A percentile compares a stretch with the other conserved stretches of the same genome.
These are phyloP conservation scores for Myiotriccus ornatus DNA, from an alignment of 2,797 vertebrate species.

Conservation along the genomic window DNA sequence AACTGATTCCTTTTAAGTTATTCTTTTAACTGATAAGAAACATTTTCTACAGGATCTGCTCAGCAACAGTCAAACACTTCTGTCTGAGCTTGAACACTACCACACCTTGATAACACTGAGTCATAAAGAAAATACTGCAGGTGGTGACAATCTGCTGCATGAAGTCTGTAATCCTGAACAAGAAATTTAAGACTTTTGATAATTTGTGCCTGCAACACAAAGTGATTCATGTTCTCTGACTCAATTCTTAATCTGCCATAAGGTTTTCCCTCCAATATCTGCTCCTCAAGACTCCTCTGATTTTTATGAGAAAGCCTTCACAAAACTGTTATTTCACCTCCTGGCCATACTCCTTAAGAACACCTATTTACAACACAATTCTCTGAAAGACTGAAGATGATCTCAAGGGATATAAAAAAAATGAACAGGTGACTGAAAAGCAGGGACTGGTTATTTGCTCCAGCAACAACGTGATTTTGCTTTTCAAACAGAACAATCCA, in stretches of 20 bases:
- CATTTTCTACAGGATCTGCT: not conserved
- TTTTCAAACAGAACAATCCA: not conserved
- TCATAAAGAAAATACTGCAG: slow-evolving; percentile 26
- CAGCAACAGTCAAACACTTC: not conserved
- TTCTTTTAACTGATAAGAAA: not conserved
- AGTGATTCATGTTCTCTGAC: not conserved
- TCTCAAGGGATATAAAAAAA: not conserved
- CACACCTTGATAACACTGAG: slow-evolving; percentile 2
- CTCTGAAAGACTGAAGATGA: not conserved
- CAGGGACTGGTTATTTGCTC: not conserved
- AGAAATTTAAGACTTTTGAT: not conserved
- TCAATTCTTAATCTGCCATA: not conserved
- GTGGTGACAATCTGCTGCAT: not conserved
- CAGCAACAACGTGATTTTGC: not conserved
- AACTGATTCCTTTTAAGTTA: not conserved
- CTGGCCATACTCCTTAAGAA: not conserved
- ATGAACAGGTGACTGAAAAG: not conserved
- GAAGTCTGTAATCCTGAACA: not conserved
- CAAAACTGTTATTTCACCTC: not conserved
- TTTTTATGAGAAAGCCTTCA: not conserved
- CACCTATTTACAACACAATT: not conserved
- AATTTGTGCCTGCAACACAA: not conserved
- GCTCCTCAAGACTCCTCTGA: not conserved
- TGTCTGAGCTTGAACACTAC: not conserved
- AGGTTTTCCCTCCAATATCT: not conserved